phyloP scores from a whole-genome alignment of 1,140 invertebrate genomes.

The Drosophila lacteicornis region DNA sequence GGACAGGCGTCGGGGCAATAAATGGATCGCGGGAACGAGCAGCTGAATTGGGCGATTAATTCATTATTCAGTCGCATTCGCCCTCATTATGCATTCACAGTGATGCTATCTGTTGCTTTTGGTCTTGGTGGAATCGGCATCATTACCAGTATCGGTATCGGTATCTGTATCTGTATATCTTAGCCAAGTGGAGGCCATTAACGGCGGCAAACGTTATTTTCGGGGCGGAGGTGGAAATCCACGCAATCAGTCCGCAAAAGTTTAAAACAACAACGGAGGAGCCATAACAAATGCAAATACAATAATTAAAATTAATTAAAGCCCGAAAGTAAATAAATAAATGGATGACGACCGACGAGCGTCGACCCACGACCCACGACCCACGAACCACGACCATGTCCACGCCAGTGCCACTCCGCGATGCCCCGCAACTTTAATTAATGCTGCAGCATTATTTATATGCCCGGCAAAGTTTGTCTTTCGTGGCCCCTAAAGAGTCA shows the following conservation, averaged over 20 bases:
- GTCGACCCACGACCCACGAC: not conserved
- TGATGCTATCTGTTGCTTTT: conserved; percentile 25
- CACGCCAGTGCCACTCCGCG: rapidly evolving
- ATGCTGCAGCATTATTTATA: conserved; percentile 77
- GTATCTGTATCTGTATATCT: not conserved
- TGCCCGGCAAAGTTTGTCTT: conserved; percentile 56
- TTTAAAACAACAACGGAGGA: conserved; percentile 34
- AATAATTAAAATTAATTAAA: conserved; percentile 81
- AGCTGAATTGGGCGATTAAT: conserved; percentile 49
- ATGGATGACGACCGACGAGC: conserved; percentile 20
- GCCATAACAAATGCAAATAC: conserved; percentile 69
- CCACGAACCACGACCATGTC: not conserved
- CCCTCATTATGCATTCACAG: conserved; percentile 45
- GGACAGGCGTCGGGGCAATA: conserved; percentile 1
- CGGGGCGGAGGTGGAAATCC: not conserved
- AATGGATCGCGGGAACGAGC: conserved; percentile 45
- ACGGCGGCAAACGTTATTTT: conserved; percentile 9
- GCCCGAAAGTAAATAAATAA: conserved; percentile 68
- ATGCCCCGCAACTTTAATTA: conserved; percentile 55
- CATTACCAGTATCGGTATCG: conserved; percentile 4
- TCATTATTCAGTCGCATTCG: conserved; percentile 45
- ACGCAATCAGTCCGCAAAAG: conserved; percentile 23
- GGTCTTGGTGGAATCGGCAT: conserved; percentile 5
- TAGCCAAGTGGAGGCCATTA: conserved; percentile 10
- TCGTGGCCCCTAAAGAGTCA: conserved; percentile 46